Evolutionary conservation across 2,113 vertebrate species (phyloP).

Genomic region (Seriola aureovittata): DNA sequence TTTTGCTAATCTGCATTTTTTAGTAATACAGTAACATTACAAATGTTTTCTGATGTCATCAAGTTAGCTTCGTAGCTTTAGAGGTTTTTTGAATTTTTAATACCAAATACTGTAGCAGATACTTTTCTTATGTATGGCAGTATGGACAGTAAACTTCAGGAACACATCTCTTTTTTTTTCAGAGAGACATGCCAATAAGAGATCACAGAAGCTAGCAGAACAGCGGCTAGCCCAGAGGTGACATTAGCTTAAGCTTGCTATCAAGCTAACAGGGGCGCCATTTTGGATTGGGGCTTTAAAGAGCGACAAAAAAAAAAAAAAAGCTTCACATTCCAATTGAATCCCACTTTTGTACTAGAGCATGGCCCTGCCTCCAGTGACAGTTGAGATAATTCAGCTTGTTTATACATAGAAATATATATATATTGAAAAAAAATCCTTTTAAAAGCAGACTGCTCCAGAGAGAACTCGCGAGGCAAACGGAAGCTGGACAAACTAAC

Average conservation of each 20-base stretch:
- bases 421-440: conserved; percentile 21
- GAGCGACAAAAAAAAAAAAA: conserved; percentile 11
- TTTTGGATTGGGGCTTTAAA: conserved; percentile 59
- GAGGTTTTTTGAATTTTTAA: background rate
- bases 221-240: background rate
- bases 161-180: background rate
- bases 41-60: no score
- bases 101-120: background rate
- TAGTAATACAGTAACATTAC: background rate
- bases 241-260: background rate
- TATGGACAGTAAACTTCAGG: background rate
- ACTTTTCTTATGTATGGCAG: background rate
- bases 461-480: conserved; percentile 70
- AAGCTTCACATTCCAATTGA: conserved; percentile 55
- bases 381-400: conserved; percentile 40
- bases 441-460: conserved; percentile 58
- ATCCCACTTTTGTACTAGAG: conserved; percentile 37
- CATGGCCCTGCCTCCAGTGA: conserved; percentile 23
- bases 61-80: no score
- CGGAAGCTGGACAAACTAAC: conserved; percentile 77
- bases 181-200: background rate
- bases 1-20: background rate
- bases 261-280: background rate
- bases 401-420: conserved; percentile 51
- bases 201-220: background rate